Evolutionary conservation across 2,888 invertebrate species (phyloP), one percentile per base, ranked within the genome.

Genomic region (Nomada hirtipes): DNA sequence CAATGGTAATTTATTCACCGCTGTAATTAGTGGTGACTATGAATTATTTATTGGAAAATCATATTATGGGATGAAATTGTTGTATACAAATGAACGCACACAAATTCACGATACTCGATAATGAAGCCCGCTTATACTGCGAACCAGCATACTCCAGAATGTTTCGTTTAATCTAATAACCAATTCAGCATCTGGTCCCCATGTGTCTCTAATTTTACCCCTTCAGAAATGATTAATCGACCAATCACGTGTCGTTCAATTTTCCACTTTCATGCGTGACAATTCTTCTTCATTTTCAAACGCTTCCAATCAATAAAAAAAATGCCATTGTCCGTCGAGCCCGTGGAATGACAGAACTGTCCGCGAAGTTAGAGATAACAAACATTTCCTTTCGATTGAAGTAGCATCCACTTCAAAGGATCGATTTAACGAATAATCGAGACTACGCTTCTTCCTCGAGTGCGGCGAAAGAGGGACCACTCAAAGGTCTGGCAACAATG

Each of bases 381-480:
- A 84, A 88, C 81, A 84, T 80, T 88, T 86, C 74, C 64, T 78
- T 82, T 71, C 59, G 68, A 60, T 18, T 55, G 59, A 72, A 78
- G 86, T 79, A 68, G 79, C 79, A 79, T 75, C 73, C 74, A 79
- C 82, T 84, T 65, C 50, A 82, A 74, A 81, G 86, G 84, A 84
- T 86, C 86, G 84, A 82, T 84, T 87, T 88, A 87, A 87, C 86
- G 84, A 86, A 82, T 78, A 86, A 87, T 87, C 84, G 82, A 82
- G 88, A 82, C 82, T 69, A 73, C 65, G 75, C 73, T 68, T 81
- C 81, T 77, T 74, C 44, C 64, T 82, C 84, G 76, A 84, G 88
- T 77, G 74, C 82, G 76, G 55, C 76, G 75, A 86, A 79, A 88
- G 71, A 78, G 69, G 72, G 69, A 77, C 76, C 79, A 68, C 78